These are phyloP conservation scores for Strongylocentrotus purpuratus DNA, from an alignment of 35 echinoderm and acorn worm genomes.

Conservation along the genomic window DNA sequence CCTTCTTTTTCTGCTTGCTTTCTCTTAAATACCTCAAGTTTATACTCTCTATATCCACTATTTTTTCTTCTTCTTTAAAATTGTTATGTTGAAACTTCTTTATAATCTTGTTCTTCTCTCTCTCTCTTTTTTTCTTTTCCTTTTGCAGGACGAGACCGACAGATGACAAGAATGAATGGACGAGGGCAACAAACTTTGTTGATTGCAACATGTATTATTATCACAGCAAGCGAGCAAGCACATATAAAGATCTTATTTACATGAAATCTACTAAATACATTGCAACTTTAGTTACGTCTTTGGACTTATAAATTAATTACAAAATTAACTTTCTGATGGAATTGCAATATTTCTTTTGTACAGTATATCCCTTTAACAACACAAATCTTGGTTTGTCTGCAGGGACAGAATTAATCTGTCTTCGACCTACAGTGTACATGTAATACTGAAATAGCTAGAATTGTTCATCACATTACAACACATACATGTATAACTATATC, in stretches of 20 bases:
- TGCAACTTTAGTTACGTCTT: background rate
- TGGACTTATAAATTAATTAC: no score
- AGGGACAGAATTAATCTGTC: no score
- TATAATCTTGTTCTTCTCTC: background rate
- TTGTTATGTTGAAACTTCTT: no score
- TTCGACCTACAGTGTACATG: background rate
- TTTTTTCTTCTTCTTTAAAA: no score
- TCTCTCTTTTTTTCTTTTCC: background rate
- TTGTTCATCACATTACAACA: background rate
- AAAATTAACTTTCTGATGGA: background rate
- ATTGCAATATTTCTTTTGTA: background rate
- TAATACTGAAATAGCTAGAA: background rate
- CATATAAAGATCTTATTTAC: constrained; percentile 19
- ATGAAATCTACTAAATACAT: background rate
- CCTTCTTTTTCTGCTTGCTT: no score
- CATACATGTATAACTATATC: background rate
- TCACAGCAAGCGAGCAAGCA: background rate
- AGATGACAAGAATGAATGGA: background rate
- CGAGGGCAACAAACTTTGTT: background rate
- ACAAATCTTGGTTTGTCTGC: no score
- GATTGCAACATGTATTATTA: constrained; percentile 3
- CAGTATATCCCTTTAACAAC: no score
- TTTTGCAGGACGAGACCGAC: background rate
- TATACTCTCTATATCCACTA: no score
- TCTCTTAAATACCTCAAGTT: no score